phyloP scores from a whole-genome alignment of 2,113 vertebrate genomes.

The Monarcha castaneiventris region DNA sequence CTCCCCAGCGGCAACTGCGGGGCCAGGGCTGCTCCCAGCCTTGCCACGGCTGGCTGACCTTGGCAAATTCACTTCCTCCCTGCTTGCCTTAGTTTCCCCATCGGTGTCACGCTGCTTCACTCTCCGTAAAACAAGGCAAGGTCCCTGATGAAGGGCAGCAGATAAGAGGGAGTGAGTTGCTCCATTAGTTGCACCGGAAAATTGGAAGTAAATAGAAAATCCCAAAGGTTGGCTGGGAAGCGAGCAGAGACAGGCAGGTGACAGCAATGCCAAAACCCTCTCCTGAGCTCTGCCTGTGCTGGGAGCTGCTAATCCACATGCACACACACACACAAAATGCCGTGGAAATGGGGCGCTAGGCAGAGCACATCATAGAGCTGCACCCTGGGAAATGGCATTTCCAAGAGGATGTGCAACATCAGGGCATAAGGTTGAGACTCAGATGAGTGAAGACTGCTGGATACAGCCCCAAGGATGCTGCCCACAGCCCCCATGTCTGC shows the following conservation, averaged over 20 bases:
- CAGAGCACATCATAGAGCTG: neutral
- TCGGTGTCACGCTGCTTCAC: neutral
- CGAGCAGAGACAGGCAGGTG: fast-evolving
- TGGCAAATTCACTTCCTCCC: neutral
- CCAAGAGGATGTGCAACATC: neutral
- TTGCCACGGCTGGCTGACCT: neutral
- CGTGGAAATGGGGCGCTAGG: neutral
- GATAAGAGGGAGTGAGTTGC: neutral
- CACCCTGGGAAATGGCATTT: neutral
- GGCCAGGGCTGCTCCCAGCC: neutral
- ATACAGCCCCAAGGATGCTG: neutral
- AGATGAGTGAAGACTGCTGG: neutral
- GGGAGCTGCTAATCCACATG: neutral
- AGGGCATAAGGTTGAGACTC: neutral
- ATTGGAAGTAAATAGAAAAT: neutral
- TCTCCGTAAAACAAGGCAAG: neutral
- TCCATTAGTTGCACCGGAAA: neutral
- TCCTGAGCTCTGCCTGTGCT: neutral
- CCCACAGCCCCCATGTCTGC: fast-evolving
- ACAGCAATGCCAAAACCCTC: neutral
- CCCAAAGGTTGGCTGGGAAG: neutral
- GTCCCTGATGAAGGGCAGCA: neutral
- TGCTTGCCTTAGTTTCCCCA: neutral
- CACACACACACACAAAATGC: neutral
- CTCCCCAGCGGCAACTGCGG: fast-evolving